Evolutionary conservation across 1,140 invertebrate genomes (phyloP), one percentile per base, ranked within the genome.

Genomic region (Drosophila melanica): DNA sequence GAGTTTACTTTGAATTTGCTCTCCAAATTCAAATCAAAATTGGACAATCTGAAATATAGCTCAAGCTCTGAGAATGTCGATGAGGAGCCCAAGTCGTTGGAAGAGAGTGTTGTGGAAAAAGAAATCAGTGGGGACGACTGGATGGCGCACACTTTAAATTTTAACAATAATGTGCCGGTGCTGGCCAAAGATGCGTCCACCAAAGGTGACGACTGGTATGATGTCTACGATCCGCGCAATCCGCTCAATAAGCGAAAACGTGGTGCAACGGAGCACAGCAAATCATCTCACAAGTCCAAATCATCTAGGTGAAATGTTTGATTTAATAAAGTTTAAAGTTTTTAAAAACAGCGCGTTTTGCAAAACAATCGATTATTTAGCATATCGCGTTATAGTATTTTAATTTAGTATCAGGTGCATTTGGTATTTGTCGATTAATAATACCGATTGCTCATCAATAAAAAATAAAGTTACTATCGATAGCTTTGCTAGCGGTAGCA

Each of bases 101-200:
- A 84, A 63, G 84, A 87, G 0, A 65, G 4, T 8, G 53, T 18
- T 58, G 75, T 84, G 8, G 92, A 93, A 11, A 93, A 94, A 44
- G 92, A 94, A 44, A 93, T 93, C 50, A 87, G 89, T 63, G 93
- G 93, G 27, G 91, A 93, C 62, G 95, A 93, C 30, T 94, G 95
- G 98, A 93, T 99, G 90, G 93, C 93, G 4, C 97, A 98, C 90
- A 94, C 94, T 39, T 93, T 99, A 10, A 93, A 94, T 11, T 98
- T 97, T 90, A 95, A 97, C 72, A 95, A 96, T 9, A 94, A 95
- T 67, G 93, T 93, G 0, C 94, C 95, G 0, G 95, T 97, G 14
- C 93, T 98, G 57, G 98, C 98, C 0, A 98, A 98, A 91, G 99
- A 99, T 94, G 98, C 98, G 0, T 99, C 97, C 79, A 97, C 95